These are phyloP conservation scores for Pseudorhombus dupliciocellatus DNA, from an alignment of 2,113 vertebrate species.

Conservation along the genomic window DNA sequence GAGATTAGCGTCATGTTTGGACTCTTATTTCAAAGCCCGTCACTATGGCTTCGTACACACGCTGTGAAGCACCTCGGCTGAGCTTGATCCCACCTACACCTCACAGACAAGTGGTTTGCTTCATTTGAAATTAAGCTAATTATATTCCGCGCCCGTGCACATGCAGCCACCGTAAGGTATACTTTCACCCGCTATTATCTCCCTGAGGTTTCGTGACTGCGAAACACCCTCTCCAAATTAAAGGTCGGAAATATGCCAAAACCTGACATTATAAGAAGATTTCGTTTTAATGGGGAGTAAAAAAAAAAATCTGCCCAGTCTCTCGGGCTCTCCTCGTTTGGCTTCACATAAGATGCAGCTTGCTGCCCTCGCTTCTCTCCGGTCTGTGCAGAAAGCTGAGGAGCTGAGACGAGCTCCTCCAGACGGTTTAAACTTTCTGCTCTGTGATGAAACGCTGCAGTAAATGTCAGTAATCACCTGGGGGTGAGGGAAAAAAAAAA, in stretches of 20 bases:
- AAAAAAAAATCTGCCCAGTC: conserved; percentile 32
- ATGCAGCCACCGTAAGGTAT: conserved; percentile 72
- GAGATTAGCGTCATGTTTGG: conserved; percentile 29
- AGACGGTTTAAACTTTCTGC: conserved; percentile 17
- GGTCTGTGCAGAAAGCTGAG: not conserved
- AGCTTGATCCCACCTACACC: conserved; percentile 53
- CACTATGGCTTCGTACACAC: conserved; percentile 40
- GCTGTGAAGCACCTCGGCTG: conserved; percentile 38
- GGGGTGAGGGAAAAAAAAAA: conserved; percentile 34
- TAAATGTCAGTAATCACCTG: conserved; percentile 56
- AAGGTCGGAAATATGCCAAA: conserved; percentile 79
- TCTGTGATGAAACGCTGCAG: conserved; percentile 48
- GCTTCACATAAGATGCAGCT: conserved; percentile 37
- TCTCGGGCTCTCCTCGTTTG: conserved; percentile 48
- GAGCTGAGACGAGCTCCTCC: conserved; percentile 13
- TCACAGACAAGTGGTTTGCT: conserved; percentile 67
- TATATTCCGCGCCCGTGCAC: conserved; percentile 77
- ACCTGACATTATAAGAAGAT: conserved; percentile 76
- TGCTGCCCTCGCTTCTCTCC: conserved; percentile 24
- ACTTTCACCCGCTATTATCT: conserved; percentile 80
- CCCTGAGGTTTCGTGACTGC: conserved; percentile 66
- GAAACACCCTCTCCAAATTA: conserved; percentile 82
- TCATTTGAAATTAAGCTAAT: conserved; percentile 81
- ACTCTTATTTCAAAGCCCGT: conserved; percentile 36
- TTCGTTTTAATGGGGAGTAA: conserved; percentile 30